Evolutionary conservation across 2,113 vertebrate species (phyloP), one percentile per base, ranked within the genome.

Genomic region (Saguinus midas): DNA sequence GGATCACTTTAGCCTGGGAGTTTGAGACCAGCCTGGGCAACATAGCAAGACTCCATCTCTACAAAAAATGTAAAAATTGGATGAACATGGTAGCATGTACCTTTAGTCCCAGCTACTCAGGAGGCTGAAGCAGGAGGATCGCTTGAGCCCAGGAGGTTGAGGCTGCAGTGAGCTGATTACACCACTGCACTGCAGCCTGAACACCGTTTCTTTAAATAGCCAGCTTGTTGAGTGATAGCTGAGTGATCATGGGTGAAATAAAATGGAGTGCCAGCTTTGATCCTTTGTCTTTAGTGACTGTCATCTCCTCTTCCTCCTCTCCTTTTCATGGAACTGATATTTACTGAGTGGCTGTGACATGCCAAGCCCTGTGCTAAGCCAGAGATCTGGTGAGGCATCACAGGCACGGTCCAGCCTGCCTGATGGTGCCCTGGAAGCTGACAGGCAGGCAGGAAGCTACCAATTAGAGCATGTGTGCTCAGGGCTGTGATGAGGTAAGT

Each of bases 361-460:
- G 48, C 50, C 27, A n/a, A 37, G 13, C 76, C 48, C 37, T 88
- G 50, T 40, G 85, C 35, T 29, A 68, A 52, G n/a, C 20, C 50
- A 43, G n/a, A 43, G 12, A 6, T 12, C 43, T 25, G 7, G 61
- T 7, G 58, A 61, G 45, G 2, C 1, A 0, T 3, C 5, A 6
- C n/a, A 55, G 68, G n/a, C 45, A 23, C 11, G 13, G 13, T 52
- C 48, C 16, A 23, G 21, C 35, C 9, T 11, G 57, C 23, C 5
- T 8, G 27, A 1, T 5, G 27, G 70, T 43, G 40, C 35, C 68
- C 70, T 18, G 18, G 40, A 35, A 2, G 1, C 27, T n/a, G 12
- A 40, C 13, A 20, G 27, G 8, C 0, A 12, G 27, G 10, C 75
- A 20, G 64, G 64, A 61, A 50, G 27, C 27, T 8, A n/a, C 17